phyloP scores from a whole-genome alignment of 2,113 vertebrate species.

The Grus americana region DNA sequence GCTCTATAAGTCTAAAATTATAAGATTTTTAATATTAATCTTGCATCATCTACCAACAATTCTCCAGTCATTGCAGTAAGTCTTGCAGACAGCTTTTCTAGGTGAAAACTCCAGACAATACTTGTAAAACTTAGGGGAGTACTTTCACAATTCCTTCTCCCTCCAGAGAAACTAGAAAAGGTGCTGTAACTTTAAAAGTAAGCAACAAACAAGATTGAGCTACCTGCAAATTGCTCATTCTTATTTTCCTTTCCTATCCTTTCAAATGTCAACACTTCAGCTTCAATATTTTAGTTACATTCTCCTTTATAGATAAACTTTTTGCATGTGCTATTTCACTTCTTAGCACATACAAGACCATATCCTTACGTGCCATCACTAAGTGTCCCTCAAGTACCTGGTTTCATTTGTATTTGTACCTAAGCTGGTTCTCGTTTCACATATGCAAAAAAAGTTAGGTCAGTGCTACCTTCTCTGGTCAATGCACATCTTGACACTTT shows the following conservation, averaged over 20 bases:
- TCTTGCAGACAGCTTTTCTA: neutral
- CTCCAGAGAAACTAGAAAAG: neutral
- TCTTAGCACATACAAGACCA: neutral
- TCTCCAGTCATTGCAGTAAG: neutral
- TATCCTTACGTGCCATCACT: rapidly evolving
- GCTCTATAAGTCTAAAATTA: constrained; percentile 82
- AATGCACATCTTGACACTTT: neutral
- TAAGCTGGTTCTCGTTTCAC: neutral
- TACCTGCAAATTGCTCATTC: neutral
- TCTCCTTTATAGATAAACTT: neutral
- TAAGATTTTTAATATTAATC: constrained; percentile 68
- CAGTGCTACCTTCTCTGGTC: neutral
- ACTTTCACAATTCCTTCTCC: neutral
- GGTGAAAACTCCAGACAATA: neutral
- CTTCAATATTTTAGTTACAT: neutral
- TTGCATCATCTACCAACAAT: constrained; percentile 18
- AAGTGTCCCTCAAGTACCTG: neutral
- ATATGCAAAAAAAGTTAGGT: neutral
- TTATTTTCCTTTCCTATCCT: neutral
- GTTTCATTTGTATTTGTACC: neutral
- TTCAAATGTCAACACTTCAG: neutral
- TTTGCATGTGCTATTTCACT: neutral
- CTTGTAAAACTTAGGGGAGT: neutral
- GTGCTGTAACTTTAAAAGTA: neutral
- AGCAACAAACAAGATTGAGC: neutral